Base-by-base conservation (phyloP, 2,113 vertebrate species). In the Myrmecobius fasciatus region DNA sequence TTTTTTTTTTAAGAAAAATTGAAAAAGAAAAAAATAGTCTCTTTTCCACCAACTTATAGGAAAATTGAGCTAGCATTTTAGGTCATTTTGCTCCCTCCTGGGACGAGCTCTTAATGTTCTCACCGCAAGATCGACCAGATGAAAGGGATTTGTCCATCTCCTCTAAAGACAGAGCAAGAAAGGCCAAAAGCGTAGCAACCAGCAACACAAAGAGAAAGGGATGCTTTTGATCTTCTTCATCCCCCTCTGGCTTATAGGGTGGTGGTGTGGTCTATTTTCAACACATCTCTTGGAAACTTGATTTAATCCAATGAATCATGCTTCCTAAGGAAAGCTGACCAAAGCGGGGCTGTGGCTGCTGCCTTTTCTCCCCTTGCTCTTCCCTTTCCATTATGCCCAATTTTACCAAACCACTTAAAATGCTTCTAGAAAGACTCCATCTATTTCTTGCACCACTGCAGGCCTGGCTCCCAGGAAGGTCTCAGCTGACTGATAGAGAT, bases 291-390 rank as follows among this genome's bases (percentile, higher is more conserved):
- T 97, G 89, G 20, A 93, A 92, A 94, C 97, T 97, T 96, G 97
- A 95, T 96, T 96, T 97, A 98, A 97, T 90, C 95, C 92, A 51
- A 88, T 98, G 97, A 97, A 95, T 97, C 94, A 92, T 95, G 92
- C 96, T 97, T 98, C 95, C 97, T 0, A 0, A 97, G 53, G 91
- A 96, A 95, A 94, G 91, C 97, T 96, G 96, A 98, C 92, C 48
- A 60, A 93, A 95, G 49, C n/a, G 49, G 43, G 7, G n/a, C 94
- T 53, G 83, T n/a, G 89, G 48, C 12, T 93, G 43, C 47, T 8
- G 53, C 90, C 97, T 96, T 88, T 96, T 92, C 96, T 96, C 46
- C 91, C 96, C 56, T 83, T 3, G 54, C 89, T 95, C 3, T 88
- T 95, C 91, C 88, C 96, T 93, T 90, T 28, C 8, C 17, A 26